A percentile compares a stretch with the other conserved stretches of the same genome.
Conservation (phyloP, 2,113 vertebrate species). For the Zosterops pallidus region DNA sequence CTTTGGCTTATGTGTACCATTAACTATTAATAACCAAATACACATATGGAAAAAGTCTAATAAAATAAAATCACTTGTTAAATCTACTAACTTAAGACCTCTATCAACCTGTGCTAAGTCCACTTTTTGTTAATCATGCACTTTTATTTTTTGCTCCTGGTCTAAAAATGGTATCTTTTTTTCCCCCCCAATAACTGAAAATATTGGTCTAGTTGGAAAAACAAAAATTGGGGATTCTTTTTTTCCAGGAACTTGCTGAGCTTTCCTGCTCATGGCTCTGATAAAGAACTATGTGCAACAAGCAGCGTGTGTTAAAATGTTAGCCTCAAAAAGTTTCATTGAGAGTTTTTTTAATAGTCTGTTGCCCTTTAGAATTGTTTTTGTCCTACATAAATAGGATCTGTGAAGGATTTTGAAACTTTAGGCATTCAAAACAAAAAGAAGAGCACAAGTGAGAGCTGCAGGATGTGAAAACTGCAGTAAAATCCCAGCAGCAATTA, state of each 20-base stretch:
- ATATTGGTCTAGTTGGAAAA: neutral
- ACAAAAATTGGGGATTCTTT: neutral
- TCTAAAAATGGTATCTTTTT: neutral
- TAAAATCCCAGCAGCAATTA: neutral
- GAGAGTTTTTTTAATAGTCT: neutral
- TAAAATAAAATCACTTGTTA: neutral
- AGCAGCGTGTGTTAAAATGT: neutral
- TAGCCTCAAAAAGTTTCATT: neutral
- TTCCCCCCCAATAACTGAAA: neutral
- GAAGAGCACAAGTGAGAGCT: neutral
- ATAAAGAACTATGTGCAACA: neutral
- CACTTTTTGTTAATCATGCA: neutral
- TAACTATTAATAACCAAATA: neutral
- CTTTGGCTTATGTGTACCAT: neutral
- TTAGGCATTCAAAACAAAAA: neutral
- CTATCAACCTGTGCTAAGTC: neutral
- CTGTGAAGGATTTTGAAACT: neutral
- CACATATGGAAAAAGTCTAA: neutral
- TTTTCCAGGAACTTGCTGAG: neutral
- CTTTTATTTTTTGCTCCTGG: neutral
- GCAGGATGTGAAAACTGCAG: neutral
- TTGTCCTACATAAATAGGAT: neutral
- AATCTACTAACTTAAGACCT: neutral
- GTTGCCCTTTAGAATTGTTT: neutral
- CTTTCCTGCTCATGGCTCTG: neutral